Evolutionary conservation across 2,113 vertebrate species (phyloP).

Genomic region (Xiphophorus maculatus): DNA sequence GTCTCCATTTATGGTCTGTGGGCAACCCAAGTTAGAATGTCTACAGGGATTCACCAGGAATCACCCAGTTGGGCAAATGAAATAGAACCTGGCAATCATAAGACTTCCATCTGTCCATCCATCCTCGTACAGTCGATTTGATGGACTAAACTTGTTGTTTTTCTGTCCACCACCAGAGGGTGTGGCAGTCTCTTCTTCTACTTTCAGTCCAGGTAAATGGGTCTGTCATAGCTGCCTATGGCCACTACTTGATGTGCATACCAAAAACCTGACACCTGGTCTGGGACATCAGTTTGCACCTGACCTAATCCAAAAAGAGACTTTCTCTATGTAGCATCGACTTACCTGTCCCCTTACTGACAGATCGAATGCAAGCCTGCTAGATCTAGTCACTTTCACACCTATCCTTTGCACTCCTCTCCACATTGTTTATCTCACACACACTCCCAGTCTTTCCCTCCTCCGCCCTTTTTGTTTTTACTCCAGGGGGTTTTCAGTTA

Average conservation of each 20-base stretch:
- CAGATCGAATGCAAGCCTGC: slow-evolving; percentile 30
- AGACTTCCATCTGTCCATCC: too few relatives aligned
- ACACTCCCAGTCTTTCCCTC: slow-evolving; percentile 9
- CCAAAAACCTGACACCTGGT: slow-evolving; percentile 59
- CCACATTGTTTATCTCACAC: slow-evolving; percentile 22
- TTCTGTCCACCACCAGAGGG: slow-evolving; percentile 58
- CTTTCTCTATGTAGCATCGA: slow-evolving; percentile 48
- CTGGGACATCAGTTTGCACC: slow-evolving; percentile 46
- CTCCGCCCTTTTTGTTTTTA: slow-evolving; percentile 17
- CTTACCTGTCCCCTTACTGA: slow-evolving; percentile 53
- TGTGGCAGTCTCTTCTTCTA: slow-evolving; percentile 14
- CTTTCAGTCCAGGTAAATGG: slow-evolving; percentile 29
- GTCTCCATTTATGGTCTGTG: slow-evolving; percentile 16
- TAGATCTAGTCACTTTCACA: slow-evolving; percentile 28
- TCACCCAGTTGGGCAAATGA: not conserved
- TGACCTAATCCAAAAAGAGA: not conserved
- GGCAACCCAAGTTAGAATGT: slow-evolving; percentile 7
- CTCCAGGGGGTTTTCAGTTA: slow-evolving; percentile 37
- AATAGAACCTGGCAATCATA: too few relatives aligned
- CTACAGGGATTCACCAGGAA: not conserved
- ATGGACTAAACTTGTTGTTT: slow-evolving; percentile 2
- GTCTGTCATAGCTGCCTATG: slow-evolving; percentile 20
- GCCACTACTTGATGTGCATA: slow-evolving; percentile 47
- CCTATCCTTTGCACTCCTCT: slow-evolving; percentile 10
- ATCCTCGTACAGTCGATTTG: not conserved